Conservation (phyloP, 2,113 vertebrate genomes). For the Coracopsis vasa region DNA sequence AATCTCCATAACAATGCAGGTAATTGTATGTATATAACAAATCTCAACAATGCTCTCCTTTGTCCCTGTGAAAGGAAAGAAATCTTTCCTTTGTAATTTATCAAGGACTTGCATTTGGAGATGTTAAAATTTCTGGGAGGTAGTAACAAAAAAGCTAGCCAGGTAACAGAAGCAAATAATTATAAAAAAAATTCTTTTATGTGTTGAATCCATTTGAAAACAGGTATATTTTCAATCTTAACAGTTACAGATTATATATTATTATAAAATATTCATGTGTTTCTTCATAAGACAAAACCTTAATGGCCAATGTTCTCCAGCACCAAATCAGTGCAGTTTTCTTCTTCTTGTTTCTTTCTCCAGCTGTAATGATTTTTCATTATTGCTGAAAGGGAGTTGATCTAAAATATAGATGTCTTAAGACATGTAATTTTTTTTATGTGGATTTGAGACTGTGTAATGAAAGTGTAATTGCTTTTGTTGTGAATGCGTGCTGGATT, state of each 20-base stretch:
- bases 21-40: constrained; percentile 27
- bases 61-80: background rate
- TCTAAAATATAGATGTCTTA: background rate
- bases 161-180: background rate
- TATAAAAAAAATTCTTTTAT: background rate
- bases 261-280: background rate
- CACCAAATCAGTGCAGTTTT: background rate
- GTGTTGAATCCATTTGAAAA: background rate
- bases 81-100: background rate
- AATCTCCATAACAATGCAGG: constrained; percentile 31
- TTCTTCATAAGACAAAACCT: background rate
- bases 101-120: background rate
- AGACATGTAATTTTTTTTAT: background rate
- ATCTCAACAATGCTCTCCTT: background rate
- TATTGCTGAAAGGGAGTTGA: background rate
- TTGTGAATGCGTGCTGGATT: background rate
- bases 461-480: background rate
- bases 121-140: background rate
- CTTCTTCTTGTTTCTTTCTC: background rate
- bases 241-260: background rate
- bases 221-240: background rate
- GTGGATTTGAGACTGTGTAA: background rate
- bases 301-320: background rate
- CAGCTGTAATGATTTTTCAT: background rate
- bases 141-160: background rate